Conservation (phyloP, 2,888 invertebrate species). For the Heliconius charithonia region DNA sequence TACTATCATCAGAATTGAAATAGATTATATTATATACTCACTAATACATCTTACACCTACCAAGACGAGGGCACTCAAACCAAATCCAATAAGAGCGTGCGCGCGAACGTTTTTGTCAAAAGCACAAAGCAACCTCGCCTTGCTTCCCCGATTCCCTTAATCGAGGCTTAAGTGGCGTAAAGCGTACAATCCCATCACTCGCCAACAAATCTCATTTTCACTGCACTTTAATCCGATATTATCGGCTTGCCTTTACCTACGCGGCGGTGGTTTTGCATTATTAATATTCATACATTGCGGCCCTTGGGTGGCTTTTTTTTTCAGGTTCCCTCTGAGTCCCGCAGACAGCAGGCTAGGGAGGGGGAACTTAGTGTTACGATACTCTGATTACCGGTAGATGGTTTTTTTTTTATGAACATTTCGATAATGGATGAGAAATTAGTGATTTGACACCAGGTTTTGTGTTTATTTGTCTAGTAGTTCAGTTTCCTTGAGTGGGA, state of each 20-base stretch:
- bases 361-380: too few species aligned
- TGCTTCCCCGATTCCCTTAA: conserved; percentile 60
- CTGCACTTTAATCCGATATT: conserved; percentile 76
- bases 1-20: neutral
- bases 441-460: neutral
- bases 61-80: conserved; percentile 35
- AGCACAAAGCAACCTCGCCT: conserved; percentile 53
- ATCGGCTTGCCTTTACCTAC: conserved; percentile 54
- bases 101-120: conserved; percentile 58
- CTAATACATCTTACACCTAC: conserved; percentile 5
- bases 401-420: too few species aligned
- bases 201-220: conserved; percentile 78
- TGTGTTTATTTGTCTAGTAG: too few species aligned
- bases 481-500: too few species aligned
- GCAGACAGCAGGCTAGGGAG: too few species aligned
- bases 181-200: conserved; percentile 76
- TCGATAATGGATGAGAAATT: neutral
- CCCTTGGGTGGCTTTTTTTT: neutral
- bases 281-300: conserved; percentile 43
- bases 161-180: conserved; percentile 75
- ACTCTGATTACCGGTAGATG: too few species aligned
- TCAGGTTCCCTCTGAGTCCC: too few species aligned
- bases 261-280: conserved; percentile 43
- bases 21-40: neutral
- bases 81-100: conserved; percentile 60